Evolutionary conservation across 1,140 invertebrate genomes (phyloP), one percentile per base, ranked within the genome.

Genomic region (Cydia strobilella): DNA sequence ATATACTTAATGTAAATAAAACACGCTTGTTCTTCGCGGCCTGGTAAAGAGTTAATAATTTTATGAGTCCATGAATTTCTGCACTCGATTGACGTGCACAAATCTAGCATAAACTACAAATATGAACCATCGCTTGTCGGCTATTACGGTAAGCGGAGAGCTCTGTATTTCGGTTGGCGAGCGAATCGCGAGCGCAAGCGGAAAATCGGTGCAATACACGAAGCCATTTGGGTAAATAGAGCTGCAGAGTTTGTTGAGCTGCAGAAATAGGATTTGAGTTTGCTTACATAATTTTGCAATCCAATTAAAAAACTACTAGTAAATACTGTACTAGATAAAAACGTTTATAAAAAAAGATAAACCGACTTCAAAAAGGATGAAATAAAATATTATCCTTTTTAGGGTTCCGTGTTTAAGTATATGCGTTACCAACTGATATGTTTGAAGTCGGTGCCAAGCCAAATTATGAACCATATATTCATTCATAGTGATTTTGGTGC

Each of bases 151-250:
- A 59, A 59, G 20, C 18, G 54, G 54, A 23, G 54, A 59, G 20
- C 20, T 59, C 54, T 59, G 18, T 59, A 23, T 59, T 54, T 59
- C 54, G 54, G 9, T 59, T 20, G 54, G 54, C 54, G 54, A 23
- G 54, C 54, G 9, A 59, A 59, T 59, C 18, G 54, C 54, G 54
- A 59, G 20, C 54, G 20, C 54, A 23, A 54, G 54, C 54, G 54
- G 54, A 59, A 59, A 59, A 59, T 59, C 54, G 54, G 15, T 59
- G 54, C 54, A 59, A 59, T 59, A 59, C 54, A 59, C 54, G 54
- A 59, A 59, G n/a, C 54, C 20, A 23, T 59, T 59, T 59, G 54
- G 20, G 54, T 23, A 20, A 59, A 59, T n/a, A 59, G 54, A 10
- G 54, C 7, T 23, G 54, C 20, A 10, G 20, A 23, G 54, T 23